Conservation (phyloP, 2,888 invertebrate species). For the Drosophila mimica region DNA sequence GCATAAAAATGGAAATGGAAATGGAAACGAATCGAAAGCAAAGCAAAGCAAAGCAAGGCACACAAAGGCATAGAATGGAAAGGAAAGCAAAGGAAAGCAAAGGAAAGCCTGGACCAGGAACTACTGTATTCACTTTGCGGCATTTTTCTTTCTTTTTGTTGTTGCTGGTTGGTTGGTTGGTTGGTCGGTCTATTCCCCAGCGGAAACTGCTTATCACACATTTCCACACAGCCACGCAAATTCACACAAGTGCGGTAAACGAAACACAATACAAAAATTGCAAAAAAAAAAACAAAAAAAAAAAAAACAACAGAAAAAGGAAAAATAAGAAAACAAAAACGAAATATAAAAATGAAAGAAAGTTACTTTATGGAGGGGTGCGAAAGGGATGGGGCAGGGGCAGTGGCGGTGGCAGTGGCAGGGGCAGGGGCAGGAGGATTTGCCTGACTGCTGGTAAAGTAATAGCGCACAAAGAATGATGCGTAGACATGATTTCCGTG, state of each 20-base stretch:
- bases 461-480: slow-evolving; percentile 80
- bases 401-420: background rate
- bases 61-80: slow-evolving; percentile 1
- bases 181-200: slow-evolving; percentile 72
- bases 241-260: slow-evolving; percentile 64
- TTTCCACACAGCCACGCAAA: slow-evolving; percentile 77
- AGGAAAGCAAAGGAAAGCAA: background rate
- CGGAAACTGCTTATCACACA: slow-evolving; percentile 83
- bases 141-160: slow-evolving; percentile 1
- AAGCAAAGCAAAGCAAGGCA: slow-evolving; percentile 1
- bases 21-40: slow-evolving; percentile 10
- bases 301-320: slow-evolving; percentile 13
- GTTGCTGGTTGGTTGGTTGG: background rate
- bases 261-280: slow-evolving; percentile 61
- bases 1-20: slow-evolving; percentile 24
- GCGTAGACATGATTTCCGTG: slow-evolving; percentile 83
- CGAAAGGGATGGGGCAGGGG: background rate
- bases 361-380: slow-evolving; percentile 15
- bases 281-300: slow-evolving; percentile 22
- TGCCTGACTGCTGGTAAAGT: slow-evolving; percentile 50
- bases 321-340: slow-evolving; percentile 18
- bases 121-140: slow-evolving; percentile 32
- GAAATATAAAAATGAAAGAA: slow-evolving; percentile 20
- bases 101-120: slow-evolving; percentile 40
- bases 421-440: background rate